These are phyloP conservation scores for Metridium senile DNA, from an alignment of 92 coral and sea anemone genomes.

Conservation along the genomic window DNA sequence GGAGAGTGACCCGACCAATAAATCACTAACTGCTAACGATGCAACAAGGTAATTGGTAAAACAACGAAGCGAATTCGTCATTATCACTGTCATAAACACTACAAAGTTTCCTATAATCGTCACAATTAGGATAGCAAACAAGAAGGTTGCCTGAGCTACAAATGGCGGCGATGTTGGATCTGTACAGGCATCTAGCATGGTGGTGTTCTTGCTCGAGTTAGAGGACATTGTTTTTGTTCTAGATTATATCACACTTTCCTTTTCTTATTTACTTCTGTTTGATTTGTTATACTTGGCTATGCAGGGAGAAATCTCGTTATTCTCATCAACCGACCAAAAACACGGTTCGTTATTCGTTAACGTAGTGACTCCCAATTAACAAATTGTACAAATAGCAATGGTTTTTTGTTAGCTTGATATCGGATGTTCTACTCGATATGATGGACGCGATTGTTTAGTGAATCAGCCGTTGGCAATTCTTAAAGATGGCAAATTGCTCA, in stretches of 20 bases:
- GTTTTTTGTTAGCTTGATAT: background rate
- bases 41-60: conserved; percentile 44
- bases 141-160: conserved; percentile 33
- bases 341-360: background rate
- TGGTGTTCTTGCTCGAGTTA: conserved; percentile 12
- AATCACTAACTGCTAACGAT: conserved; percentile 38
- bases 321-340: background rate
- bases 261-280: too few species aligned
- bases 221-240: background rate
- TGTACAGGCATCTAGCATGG: conserved; percentile 27
- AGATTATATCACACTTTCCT: background rate
- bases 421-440: conserved; percentile 7
- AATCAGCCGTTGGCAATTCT: background rate
- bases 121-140: conserved; percentile 18
- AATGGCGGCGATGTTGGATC: conserved; percentile 53
- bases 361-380: background rate
- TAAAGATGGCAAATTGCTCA: background rate
- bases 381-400: background rate
- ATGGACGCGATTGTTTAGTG: background rate
- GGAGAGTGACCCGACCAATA: conserved; percentile 37
- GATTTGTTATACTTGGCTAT: too few species aligned
- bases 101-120: conserved; percentile 34
- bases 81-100: conserved; percentile 23
- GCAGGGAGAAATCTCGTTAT: background rate
- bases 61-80: conserved; percentile 19